Conservation (phyloP, 2,888 invertebrate genomes). For the Drosophila rubida region DNA sequence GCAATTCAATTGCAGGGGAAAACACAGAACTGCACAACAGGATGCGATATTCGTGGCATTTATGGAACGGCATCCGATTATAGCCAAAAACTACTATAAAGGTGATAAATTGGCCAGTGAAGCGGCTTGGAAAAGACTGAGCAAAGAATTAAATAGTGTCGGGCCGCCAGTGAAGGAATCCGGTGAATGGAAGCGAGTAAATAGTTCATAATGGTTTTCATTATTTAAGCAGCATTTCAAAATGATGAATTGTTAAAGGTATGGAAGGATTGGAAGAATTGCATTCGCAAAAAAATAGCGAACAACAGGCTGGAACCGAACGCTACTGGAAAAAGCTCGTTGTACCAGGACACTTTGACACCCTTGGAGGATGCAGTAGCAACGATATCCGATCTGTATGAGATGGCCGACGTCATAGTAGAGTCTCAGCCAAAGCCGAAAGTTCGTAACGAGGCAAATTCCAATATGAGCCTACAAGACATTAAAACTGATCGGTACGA, state of each 20-base stretch:
- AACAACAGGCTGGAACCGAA: slow-evolving; percentile 60
- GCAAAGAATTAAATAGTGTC: slow-evolving; percentile 61
- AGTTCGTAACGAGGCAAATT: slow-evolving; percentile 9
- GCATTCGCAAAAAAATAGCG: slow-evolving; percentile 65
- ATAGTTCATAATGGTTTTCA: not conserved
- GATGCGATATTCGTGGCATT: slow-evolving; percentile 69
- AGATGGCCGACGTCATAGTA: slow-evolving; percentile 59
- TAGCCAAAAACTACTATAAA: slow-evolving; percentile 65
- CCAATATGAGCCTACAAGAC: slow-evolving; percentile 31
- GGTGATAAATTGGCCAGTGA: slow-evolving; percentile 66
- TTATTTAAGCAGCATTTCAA: not conserved
- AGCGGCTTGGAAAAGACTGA: slow-evolving; percentile 61
- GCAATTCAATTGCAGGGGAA: slow-evolving; percentile 54
- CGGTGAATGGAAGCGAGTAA: slow-evolving; percentile 65
- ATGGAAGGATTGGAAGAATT: slow-evolving; percentile 69
- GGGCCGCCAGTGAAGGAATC: slow-evolving; percentile 70
- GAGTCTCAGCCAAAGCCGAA: slow-evolving; percentile 50
- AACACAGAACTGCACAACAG: slow-evolving; percentile 68
- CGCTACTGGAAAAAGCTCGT: slow-evolving; percentile 52
- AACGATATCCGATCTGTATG: slow-evolving; percentile 57
- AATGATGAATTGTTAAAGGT: slow-evolving; percentile 32
- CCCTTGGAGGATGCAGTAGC: slow-evolving; percentile 68
- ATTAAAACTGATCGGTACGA: slow-evolving; percentile 56
- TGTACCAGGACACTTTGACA: slow-evolving; percentile 65
- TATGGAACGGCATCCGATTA: slow-evolving; percentile 66